phyloP scores from a whole-genome alignment of 2,888 invertebrate species.

The Operophtera brumata region DNA sequence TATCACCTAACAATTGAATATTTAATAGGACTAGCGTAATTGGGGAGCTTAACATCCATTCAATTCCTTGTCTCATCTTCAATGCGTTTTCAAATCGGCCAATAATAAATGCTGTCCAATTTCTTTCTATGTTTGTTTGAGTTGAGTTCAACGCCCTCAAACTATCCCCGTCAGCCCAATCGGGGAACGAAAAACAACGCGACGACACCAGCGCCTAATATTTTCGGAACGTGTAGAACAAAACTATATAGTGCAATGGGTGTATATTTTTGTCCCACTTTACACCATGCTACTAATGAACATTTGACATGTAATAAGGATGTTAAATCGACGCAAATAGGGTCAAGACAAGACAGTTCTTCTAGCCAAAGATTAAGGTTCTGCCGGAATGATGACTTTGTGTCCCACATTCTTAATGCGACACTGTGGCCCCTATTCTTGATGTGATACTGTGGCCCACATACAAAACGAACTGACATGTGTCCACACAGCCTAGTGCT shows the following conservation, averaged over 20 bases:
- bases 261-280: neutral
- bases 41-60: neutral
- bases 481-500: too few species aligned
- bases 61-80: neutral
- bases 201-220: conserved; percentile 4
- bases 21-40: too few species aligned
- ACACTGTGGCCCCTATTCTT: too few species aligned
- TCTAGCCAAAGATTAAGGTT: too few species aligned
- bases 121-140: conserved; percentile 15
- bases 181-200: conserved; percentile 15
- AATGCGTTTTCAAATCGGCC: neutral
- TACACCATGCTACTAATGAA: neutral
- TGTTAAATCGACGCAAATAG: neutral
- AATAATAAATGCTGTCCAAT: neutral
- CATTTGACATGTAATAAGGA: neutral
- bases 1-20: too few species aligned
- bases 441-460: too few species aligned
- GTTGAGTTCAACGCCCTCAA: conserved; percentile 13
- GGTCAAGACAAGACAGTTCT: neutral
- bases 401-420: too few species aligned
- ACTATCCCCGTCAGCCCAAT: conserved; percentile 16
- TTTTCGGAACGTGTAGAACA: neutral
- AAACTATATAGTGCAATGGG: neutral
- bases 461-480: too few species aligned
- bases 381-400: too few species aligned